phyloP scores from a whole-genome alignment of 1,140 invertebrate species.

The Agraylea sexmaculata region DNA sequence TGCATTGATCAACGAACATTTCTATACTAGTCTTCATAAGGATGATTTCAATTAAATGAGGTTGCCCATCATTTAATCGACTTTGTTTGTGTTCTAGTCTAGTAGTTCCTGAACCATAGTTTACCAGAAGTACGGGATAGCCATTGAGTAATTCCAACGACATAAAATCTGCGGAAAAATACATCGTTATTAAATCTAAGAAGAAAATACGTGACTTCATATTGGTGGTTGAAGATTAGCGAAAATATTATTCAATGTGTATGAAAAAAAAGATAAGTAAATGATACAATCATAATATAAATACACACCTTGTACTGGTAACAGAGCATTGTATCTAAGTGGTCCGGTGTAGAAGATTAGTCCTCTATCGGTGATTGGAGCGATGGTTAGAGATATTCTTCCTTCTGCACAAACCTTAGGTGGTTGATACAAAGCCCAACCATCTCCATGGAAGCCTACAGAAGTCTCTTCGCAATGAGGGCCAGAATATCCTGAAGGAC shows the following conservation, averaged over 20 bases:
- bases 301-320: conserved; percentile 45
- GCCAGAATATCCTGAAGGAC: conserved; percentile 63
- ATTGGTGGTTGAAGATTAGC: background rate
- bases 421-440: conserved; percentile 80
- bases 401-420: conserved; percentile 66
- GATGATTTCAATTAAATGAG: conserved; percentile 72
- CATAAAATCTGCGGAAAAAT: conserved; percentile 66
- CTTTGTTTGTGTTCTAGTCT: conserved; percentile 60
- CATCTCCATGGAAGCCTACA: conserved; percentile 75
- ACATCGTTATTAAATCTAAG: too few relatives aligned
- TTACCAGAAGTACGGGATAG: conserved; percentile 69
- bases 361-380: conserved; percentile 58
- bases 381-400: conserved; percentile 67
- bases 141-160: conserved; percentile 79
- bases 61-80: conserved; percentile 62
- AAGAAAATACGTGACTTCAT: conserved; percentile 6
- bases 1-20: conserved; percentile 66
- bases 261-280: conserved; percentile 3
- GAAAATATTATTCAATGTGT: conserved; percentile 6
- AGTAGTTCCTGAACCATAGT: conserved; percentile 79
- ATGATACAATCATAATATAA: conserved; percentile 5
- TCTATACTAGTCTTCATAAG: conserved; percentile 58
- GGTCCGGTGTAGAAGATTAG: conserved; percentile 90
- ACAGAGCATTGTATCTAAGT: conserved; percentile 45
- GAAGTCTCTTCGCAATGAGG: conserved; percentile 81